Evolutionary conservation across 2,888 invertebrate species (phyloP), one percentile per base, ranked within the genome.

Genomic region (Plagiodera versicolora): DNA sequence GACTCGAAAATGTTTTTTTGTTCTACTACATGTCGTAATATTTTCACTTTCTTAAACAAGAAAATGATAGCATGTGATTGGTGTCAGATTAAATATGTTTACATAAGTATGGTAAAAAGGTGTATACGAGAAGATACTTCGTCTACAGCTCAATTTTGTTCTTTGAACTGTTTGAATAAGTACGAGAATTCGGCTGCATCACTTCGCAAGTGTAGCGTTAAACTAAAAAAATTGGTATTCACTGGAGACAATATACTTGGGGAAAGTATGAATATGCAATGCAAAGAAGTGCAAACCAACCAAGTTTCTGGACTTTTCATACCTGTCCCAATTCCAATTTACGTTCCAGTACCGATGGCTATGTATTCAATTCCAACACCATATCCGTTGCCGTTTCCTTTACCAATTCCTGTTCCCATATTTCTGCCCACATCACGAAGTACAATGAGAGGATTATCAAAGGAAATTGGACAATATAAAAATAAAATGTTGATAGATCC

Each of bases 401-500:
- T 94, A 1, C 90, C 92, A 0, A 87, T 95, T 60, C 93, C 94
- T 0, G 89, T 93, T 0, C 95, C 95, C 0, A 83, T 93, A 53
- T 93, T 94, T 73, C 88, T 95, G 68, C 94, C 94, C 0, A 93
- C 92, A 0, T 91, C 92, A 0, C 85, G 90, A 71, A 91, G 92
- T 73, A 89, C 90, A 0, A 84, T 89, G 0, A 87, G 87, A 68
- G 90, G 91, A 8, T 92, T 94, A 47, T 83, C 91, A 77, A 92
- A 92, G 75, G 91, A 92, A 74, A 91, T 94, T 28, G 90, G 91
- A 70, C 88, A 89, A 76, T 91, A 94, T 65, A 90, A 90, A 72
- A 92, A 92, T 70, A 90, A 91, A 78, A 90, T 92, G 82, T 94
- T 94, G 0, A 86, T 89, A 11, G 92, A 94, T 86, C 93, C 94